Base-by-base conservation (phyloP, 2,888 invertebrate species). In the Pecten maximus region DNA sequence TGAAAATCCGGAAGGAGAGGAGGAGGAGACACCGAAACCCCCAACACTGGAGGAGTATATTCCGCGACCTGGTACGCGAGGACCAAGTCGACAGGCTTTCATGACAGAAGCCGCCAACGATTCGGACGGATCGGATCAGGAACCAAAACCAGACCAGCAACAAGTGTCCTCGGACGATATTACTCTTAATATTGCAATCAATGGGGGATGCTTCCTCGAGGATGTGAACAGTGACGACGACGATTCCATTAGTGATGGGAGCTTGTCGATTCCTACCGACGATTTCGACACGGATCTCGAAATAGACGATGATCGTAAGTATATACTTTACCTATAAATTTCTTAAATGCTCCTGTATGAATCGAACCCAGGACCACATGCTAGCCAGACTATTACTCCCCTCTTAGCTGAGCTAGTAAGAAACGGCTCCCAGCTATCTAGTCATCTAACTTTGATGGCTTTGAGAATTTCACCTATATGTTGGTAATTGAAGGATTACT, bases 231-330 rank as follows among this genome's bases (percentile, higher is more conserved):
- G 89, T 87, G 40, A 87, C 19, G 91, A 91, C 15, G 93, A 92
- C 40, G 93, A 92, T 23, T 91, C 92, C 50, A 92, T 93, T 48
- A 93, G 92, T 54, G 94, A 93, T 89, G 93, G 92, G 54, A 91
- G 91, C 88, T 89, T 91, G n/a, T 91, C 91, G 8, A 90, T 90
- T 10, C 92, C 93, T 40, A 92, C 94, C 12, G 94, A 94, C 15
- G 95, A 94, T 88, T 96, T 95, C 88, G 95, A 96, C 89, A 96
- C 96, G 1, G 96, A 96, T 93, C 92, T 96, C 40, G 96, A 96
- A 88, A 91, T 94, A 16, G 95, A 95, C 89, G 95, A 94, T 44
- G 94, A 95, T 91, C 94, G 95, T 95, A 92, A 89, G 94, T 91
- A 40, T 4, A 35, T 50, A n/a, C 19, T 54, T 40, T 48, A 88